phyloP scores from a whole-genome alignment of 2,113 vertebrate species.

The Heterocephalus glaber region DNA sequence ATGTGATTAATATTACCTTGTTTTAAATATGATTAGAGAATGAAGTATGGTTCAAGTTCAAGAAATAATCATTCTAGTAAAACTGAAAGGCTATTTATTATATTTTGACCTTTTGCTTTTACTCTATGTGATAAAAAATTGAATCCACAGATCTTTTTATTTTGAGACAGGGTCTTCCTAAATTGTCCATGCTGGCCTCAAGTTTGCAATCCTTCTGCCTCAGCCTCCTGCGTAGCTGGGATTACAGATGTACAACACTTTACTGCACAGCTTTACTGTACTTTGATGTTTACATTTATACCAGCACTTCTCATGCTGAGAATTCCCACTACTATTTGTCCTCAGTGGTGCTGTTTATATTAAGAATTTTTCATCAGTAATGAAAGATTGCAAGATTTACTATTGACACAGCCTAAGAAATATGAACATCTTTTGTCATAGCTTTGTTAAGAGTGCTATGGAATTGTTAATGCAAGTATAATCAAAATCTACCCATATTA shows the following conservation, averaged over 20 bases:
- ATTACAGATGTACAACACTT: not conserved
- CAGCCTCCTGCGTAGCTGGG: not conserved
- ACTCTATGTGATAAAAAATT: not conserved
- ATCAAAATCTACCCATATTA: constrained; percentile 32
- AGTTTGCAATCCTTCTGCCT: not conserved
- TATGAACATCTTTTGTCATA: not conserved
- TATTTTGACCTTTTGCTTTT: constrained; percentile 30
- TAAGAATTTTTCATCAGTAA: not conserved
- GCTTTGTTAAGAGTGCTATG: constrained; percentile 34
- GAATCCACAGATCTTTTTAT: not conserved
- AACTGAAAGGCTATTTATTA: not conserved
- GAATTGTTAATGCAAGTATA: constrained; percentile 38
- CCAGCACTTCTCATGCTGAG: not conserved
- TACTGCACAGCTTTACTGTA: not conserved
- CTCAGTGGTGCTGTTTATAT: not conserved
- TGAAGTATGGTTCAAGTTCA: not conserved
- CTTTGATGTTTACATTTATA: not conserved
- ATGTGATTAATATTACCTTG: not conserved
- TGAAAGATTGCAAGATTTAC: not conserved
- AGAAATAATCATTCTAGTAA: constrained; percentile 33
- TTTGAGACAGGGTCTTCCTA: not conserved
- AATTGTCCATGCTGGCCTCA: not conserved
- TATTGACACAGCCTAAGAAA: not conserved
- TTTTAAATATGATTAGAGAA: not conserved
- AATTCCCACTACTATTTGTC: not conserved